phyloP scores from a whole-genome alignment of 2,113 vertebrate genomes.

The Nycticryphes semicollaris region DNA sequence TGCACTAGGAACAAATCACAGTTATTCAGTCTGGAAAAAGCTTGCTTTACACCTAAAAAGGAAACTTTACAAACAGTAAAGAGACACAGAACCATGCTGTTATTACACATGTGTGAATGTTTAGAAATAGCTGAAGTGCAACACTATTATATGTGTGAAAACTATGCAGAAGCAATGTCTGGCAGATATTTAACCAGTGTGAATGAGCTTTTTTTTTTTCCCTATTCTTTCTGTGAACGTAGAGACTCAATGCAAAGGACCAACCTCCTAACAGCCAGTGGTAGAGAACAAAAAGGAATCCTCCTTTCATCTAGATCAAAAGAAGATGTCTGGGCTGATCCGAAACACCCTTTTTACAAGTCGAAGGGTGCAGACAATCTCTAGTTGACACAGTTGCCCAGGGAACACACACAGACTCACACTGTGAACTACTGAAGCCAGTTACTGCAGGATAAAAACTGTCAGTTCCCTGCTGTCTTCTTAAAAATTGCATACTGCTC shows the following conservation, averaged over 20 bases:
- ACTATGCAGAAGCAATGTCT: background rate
- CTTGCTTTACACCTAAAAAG: background rate
- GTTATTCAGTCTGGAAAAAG: background rate
- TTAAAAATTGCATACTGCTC: background rate
- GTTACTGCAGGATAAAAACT: background rate
- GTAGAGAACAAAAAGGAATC: background rate
- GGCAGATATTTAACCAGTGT: background rate
- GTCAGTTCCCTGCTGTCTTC: background rate
- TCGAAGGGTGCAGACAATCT: background rate
- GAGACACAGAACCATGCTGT: background rate
- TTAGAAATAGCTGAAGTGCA: background rate
- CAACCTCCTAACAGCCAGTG: background rate
- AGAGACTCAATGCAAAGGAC: background rate
- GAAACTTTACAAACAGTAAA: background rate
- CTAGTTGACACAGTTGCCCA: background rate
- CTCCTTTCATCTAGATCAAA: slow-evolving; percentile 26
- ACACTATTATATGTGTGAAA: background rate
- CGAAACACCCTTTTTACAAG: background rate
- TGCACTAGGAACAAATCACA: background rate
- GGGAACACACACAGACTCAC: background rate
- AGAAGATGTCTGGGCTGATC: background rate
- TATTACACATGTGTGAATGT: background rate
- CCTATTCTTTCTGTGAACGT: background rate
- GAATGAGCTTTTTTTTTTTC: background rate
- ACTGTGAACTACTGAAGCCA: background rate